phyloP scores from a whole-genome alignment of 2,797 vertebrate species.

The Benthosema pterotum region DNA sequence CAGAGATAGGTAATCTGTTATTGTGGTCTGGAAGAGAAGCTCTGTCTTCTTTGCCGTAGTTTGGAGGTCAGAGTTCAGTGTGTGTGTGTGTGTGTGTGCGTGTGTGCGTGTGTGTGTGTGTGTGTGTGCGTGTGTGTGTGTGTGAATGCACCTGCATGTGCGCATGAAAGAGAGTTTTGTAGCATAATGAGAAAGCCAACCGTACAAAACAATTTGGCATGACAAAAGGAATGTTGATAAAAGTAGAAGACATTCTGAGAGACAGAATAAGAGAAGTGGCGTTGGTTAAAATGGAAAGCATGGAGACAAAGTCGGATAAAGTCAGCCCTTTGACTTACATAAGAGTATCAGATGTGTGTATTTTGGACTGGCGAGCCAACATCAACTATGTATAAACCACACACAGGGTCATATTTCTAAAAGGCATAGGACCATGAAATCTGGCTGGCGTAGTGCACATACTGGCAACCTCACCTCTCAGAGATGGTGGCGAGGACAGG shows the following conservation, averaged over 20 bases:
- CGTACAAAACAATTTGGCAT: not conserved
- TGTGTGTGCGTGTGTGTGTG: not conserved
- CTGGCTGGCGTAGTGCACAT: slow-evolving; percentile 28
- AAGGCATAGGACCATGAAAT: slow-evolving; percentile 44
- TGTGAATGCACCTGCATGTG: too few relatives aligned
- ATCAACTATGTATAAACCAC: slow-evolving; percentile 43
- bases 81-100: slow-evolving; percentile 2
- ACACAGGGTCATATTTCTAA: slow-evolving; percentile 38
- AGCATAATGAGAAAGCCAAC: too few relatives aligned
- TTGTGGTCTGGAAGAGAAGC: slow-evolving; percentile 57
- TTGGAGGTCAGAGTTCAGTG: slow-evolving; percentile 22
- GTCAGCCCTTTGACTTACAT: slow-evolving; percentile 4
- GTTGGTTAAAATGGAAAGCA: not conserved
- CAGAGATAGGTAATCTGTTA: slow-evolving; percentile 54
- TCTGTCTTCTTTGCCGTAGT: slow-evolving; percentile 42
- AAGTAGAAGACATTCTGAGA: too few relatives aligned
- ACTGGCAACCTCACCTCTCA: slow-evolving; percentile 26
- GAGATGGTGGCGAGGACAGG: slow-evolving; percentile 15
- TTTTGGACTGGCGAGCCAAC: slow-evolving; percentile 28
- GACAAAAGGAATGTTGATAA: too few relatives aligned
- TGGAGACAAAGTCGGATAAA: slow-evolving; percentile 18
- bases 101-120: not conserved
- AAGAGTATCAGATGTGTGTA: slow-evolving; percentile 15
- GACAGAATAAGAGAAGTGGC: too few relatives aligned
- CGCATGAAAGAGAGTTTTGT: too few relatives aligned